Evolutionary conservation across 2,888 invertebrate species (phyloP).

Genomic region (Tiliacea aurago): DNA sequence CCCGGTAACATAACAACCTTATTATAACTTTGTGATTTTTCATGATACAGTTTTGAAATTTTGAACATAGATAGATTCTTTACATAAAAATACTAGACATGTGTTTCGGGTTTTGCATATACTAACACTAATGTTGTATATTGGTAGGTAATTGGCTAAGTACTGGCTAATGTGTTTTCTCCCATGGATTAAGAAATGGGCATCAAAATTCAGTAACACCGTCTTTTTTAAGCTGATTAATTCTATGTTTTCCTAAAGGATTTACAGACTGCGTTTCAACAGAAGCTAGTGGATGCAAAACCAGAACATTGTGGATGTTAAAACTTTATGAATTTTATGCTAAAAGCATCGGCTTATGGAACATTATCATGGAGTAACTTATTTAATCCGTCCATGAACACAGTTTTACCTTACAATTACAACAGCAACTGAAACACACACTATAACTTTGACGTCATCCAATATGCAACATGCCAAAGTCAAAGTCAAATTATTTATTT

Average conservation of each 20-base stretch:
- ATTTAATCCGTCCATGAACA: neutral
- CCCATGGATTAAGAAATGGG: neutral
- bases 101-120: too few relatives aligned
- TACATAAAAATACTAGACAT: too few relatives aligned
- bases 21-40: too few relatives aligned
- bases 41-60: too few relatives aligned
- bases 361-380: neutral
- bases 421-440: neutral
- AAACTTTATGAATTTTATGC: neutral
- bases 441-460: neutral
- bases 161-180: neutral
- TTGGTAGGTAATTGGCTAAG: neutral
- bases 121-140: too few relatives aligned
- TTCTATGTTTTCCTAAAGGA: neutral
- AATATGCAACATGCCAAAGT: neutral
- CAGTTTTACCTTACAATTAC: neutral
- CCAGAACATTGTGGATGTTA: neutral
- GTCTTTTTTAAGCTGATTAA: too few relatives aligned
- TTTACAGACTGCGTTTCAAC: neutral
- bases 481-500: too few relatives aligned
- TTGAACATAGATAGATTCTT: too few relatives aligned
- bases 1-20: too few relatives aligned
- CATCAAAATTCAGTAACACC: neutral
- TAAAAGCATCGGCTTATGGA: neutral
- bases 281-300: too few relatives aligned